Conservation (phyloP, 2,797 vertebrate species). For the Enteromius fasciolatus region DNA sequence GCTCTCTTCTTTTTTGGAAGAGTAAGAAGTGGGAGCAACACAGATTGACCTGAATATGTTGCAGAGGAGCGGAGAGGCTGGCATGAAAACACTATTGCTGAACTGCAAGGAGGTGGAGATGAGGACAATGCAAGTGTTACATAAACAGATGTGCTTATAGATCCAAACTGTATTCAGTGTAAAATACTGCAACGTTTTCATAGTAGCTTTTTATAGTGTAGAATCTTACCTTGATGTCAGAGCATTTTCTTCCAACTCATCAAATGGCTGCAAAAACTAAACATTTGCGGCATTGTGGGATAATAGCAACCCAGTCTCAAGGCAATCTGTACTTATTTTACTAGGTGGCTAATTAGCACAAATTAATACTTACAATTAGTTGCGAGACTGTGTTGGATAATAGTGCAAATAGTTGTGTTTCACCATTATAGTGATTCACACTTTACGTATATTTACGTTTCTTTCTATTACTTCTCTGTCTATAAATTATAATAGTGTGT, state of each 20-base stretch:
- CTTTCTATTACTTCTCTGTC: background rate
- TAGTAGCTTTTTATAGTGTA: background rate
- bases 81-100: conserved; percentile 21
- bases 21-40: conserved; percentile 41
- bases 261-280: background rate
- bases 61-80: conserved; percentile 22
- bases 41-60: conserved; percentile 37
- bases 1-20: conserved; percentile 24
- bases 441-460: background rate
- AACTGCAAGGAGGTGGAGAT: background rate
- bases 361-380: too few species aligned
- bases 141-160: conserved; percentile 4
- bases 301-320: too few species aligned
- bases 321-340: too few species aligned
- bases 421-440: background rate
- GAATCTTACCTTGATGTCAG: background rate
- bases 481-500: background rate
- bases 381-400: too few species aligned
- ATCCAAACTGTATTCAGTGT: conserved; percentile 21
- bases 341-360: too few species aligned
- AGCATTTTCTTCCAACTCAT: background rate
- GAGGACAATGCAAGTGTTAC: conserved; percentile 2
- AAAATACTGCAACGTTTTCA: background rate
- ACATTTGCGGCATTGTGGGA: background rate
- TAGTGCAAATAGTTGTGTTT: background rate